These are phyloP conservation scores for Menidia beryllina DNA, from an alignment of 2,113 vertebrate genomes.

Conservation along the genomic window DNA sequence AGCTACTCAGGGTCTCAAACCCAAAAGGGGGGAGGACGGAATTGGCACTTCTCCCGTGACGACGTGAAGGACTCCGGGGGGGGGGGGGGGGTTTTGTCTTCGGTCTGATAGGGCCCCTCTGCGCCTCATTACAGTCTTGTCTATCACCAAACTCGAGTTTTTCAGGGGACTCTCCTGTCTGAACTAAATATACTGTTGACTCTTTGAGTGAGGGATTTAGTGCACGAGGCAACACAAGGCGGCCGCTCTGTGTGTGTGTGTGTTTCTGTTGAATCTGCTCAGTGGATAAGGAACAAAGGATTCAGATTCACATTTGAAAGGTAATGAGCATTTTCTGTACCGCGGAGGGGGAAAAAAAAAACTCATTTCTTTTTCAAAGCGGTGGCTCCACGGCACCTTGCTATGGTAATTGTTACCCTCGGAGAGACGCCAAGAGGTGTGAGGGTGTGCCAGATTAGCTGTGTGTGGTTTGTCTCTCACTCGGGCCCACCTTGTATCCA, in stretches of 20 bases:
- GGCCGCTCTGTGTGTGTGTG: neutral
- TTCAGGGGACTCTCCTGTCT: conserved; percentile 32
- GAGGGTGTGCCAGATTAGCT: conserved; percentile 72
- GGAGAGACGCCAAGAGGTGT: conserved; percentile 63
- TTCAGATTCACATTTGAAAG: conserved; percentile 37
- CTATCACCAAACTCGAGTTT: conserved; percentile 44
- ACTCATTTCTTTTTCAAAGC: conserved; percentile 69
- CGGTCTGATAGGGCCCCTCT: conserved; percentile 55
- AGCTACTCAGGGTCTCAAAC: conserved; percentile 61
- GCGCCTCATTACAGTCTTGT: conserved; percentile 68
- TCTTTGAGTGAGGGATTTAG: conserved; percentile 25
- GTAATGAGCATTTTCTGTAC: conserved; percentile 59
- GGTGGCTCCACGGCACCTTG: conserved; percentile 50
- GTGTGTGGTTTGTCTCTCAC: conserved; percentile 71
- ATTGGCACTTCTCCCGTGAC: conserved; percentile 57
- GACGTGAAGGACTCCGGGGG: conserved; percentile 59
- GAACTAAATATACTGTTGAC: conserved; percentile 27
- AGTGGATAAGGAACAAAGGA: conserved; percentile 48
- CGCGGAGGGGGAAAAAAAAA: conserved; percentile 42
- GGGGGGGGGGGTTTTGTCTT: conserved; percentile 68
- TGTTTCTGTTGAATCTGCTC: conserved; percentile 39
- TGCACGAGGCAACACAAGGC: conserved; percentile 22
- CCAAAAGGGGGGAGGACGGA: conserved; percentile 61
- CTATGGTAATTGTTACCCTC: conserved; percentile 71
- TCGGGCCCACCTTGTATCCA: conserved; percentile 65